Conservation (phyloP, 2,888 invertebrate genomes). For the Adela reaumurella region DNA sequence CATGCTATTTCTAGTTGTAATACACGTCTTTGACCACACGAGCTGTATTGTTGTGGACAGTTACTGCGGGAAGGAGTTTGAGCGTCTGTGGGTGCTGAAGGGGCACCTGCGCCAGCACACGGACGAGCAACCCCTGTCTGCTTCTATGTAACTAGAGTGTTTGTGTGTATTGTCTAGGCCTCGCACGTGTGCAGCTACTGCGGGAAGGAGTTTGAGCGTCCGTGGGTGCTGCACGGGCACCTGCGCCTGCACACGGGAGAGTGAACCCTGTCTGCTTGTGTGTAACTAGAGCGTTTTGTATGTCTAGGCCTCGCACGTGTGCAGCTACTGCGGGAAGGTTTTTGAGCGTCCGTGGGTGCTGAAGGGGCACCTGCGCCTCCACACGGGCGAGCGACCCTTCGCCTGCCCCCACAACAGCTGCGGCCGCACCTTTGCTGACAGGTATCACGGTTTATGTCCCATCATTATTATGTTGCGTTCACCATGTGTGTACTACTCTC, state of each 20-base stretch:
- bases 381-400: slow-evolving; percentile 69
- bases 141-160: too few species aligned
- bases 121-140: too few species aligned
- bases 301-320: slow-evolving; percentile 50
- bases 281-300: too few species aligned
- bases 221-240: slow-evolving; percentile 1
- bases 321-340: slow-evolving; percentile 59
- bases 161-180: too few species aligned
- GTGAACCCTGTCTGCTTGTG: too few species aligned
- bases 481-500: not conserved
- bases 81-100: too few species aligned
- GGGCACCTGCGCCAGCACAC: too few species aligned
- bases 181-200: slow-evolving; percentile 23
- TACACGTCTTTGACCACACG: too few species aligned
- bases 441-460: too few species aligned
- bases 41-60: too few species aligned
- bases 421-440: slow-evolving; percentile 63
- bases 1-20: too few species aligned
- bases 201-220: not conserved
- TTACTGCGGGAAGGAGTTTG: not conserved
- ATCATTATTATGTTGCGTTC: not conserved
- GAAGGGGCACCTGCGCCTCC: slow-evolving; percentile 63
- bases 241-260: too few species aligned
- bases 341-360: slow-evolving; percentile 70
- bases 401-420: slow-evolving; percentile 60